A percentile compares a stretch with the other conserved stretches of the same genome.
Conservation (phyloP, 2,888 invertebrate genomes). For the Pecten maximus region DNA sequence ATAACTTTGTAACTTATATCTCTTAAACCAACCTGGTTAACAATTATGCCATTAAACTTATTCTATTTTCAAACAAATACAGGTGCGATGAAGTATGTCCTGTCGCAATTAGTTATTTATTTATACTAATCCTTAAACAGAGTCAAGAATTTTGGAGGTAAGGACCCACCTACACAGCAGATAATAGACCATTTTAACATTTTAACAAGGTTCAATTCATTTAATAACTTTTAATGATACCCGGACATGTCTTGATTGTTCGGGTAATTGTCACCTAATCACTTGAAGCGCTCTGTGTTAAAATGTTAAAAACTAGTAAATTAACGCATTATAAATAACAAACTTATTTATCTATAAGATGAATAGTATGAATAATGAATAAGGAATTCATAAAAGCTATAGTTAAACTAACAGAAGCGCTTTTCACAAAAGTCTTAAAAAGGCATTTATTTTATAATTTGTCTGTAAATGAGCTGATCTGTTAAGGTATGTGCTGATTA, state of each 20-base stretch:
- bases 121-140: background rate
- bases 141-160: background rate
- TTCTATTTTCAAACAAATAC: background rate
- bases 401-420: background rate
- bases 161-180: background rate
- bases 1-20: constrained; percentile 25
- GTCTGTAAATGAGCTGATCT: background rate
- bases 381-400: background rate
- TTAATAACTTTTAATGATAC: background rate
- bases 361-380: background rate
- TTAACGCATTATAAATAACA: background rate
- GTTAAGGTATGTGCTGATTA: background rate
- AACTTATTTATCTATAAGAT: background rate
- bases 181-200: background rate
- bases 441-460: background rate
- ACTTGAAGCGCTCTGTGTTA: background rate
- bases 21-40: background rate
- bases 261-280: background rate
- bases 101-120: background rate
- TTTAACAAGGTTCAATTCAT: background rate
- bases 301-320: background rate
- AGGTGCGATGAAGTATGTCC: background rate
- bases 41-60: background rate
- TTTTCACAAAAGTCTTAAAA: background rate
- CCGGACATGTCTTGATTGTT: background rate